Percentiles rank a stretch among this genome's conserved stretches.
Evolutionary conservation across 2,113 vertebrate species (phyloP).

Genomic region (Tamias sibiricus): DNA sequence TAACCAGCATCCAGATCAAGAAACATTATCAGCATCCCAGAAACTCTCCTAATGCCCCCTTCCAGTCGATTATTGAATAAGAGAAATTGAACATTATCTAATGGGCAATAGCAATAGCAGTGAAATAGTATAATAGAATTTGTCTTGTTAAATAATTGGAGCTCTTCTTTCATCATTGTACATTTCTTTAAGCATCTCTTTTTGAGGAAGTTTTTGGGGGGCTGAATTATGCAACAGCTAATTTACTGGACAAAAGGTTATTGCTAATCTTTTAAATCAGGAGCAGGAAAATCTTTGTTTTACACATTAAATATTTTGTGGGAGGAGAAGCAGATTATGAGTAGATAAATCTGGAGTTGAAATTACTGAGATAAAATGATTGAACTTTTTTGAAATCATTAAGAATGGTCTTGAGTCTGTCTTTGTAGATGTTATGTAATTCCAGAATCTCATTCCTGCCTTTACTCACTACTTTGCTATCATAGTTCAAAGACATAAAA

Average conservation of each 20-base stretch:
- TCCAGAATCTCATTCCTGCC: slow-evolving; percentile 5
- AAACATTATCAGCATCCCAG: neutral
- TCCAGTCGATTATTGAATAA: neutral
- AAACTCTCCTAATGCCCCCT: neutral
- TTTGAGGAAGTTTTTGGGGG: slow-evolving; percentile 34
- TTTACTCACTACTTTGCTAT: slow-evolving; percentile 22
- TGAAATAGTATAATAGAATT: neutral
- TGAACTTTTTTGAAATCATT: slow-evolving; percentile 36
- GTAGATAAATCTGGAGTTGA: slow-evolving; percentile 4
- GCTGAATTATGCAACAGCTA: slow-evolving; percentile 33
- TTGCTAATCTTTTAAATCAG: slow-evolving; percentile 1
- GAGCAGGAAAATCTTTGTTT: neutral
- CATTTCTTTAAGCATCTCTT: slow-evolving; percentile 14
- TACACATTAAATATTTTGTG: slow-evolving; percentile 36
- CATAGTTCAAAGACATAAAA: slow-evolving; percentile 37
- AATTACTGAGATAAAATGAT: slow-evolving; percentile 19
- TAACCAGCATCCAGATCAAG: neutral
- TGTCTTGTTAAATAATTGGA: slow-evolving; percentile 48
- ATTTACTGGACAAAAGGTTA: slow-evolving; percentile 39
- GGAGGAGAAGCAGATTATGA: neutral
- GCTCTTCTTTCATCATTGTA: neutral
- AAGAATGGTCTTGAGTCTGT: neutral
- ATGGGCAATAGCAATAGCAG: neutral
- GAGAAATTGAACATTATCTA: neutral
- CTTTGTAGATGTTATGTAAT: neutral